Base-by-base conservation (phyloP, 2,888 invertebrate genomes). In the Cynaeus angustus region DNA sequence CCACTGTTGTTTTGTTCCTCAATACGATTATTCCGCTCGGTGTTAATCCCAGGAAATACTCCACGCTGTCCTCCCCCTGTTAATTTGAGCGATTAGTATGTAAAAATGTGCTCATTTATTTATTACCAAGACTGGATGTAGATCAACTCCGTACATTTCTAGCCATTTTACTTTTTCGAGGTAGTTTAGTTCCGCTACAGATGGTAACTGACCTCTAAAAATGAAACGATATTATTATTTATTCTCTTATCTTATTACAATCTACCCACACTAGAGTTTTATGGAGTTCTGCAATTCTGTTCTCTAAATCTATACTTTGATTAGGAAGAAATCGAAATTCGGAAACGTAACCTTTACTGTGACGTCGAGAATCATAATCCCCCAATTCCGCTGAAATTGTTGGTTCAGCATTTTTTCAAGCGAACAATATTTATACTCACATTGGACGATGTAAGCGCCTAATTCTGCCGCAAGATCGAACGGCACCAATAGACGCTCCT, bases 121-220 rank as follows among this genome's bases (percentile, higher is more conserved):
- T 26, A 50, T 71, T 72, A 97, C 97, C 91, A 97, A 86, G 71
- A 98, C 98, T 58, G 97, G 97, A 88, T 98, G 98, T 78, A 98
- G 89, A 88, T 98, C 98, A 53, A 98, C 97, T 56, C 98, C 98
- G 83, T 98, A 98, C 95, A 98, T 96, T 85, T 98, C 98, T 81
- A 98, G 89, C 98, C 98, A 98, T 89, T 98, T 98, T 79, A 97
- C 96, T 89, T 97, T 96, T 86, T 98, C 97, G 85, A 98, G 89
- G 87, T 95, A 98, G 87, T 94, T 95, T 80, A 97, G 88, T 87
- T 98, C 98, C 33, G 97, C 97, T 77, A 94, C 92, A 62, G 97
- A 93, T 70, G 98, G 97, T 78, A 95, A 91, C 85, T 94, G 92
- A 74, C 96, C 96, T 75, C 94, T 95, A 88, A 59, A 85, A 83